Evolutionary conservation across 2,888 invertebrate species (phyloP), one percentile per base, ranked within the genome.

Genomic region (Drosophila yooni): DNA sequence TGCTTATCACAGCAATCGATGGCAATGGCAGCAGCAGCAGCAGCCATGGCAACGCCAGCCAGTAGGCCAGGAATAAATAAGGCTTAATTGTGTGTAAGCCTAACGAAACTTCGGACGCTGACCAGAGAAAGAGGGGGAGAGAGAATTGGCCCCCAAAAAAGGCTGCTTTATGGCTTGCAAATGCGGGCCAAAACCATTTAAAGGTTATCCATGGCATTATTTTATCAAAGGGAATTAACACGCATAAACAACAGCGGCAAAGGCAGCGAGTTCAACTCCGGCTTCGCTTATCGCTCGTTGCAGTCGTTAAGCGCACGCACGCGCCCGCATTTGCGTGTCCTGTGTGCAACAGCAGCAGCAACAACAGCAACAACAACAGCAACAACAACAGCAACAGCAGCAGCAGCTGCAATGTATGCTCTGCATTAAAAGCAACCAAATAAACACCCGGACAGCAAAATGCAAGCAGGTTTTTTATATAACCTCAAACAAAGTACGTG

Each of bases 161-260:
- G 71, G 46, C 70, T 81, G 73, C 69, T 74, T 79, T 82, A 82
- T 78, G 73, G 72, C 56, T 61, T 67, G 75, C 65, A 74, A 70
- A 91, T 91, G 89, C 87, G 90, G 89, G 90, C 85, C 74, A 71
- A 78, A 77, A 70, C 86, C 90, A 91, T 87, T 87, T 81, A 91
- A 91, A 89, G 90, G 86, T 82, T 90, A 91, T 91, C 89, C 90
- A 59, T 25, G 83, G 91, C 83, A 90, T 90, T 88, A 88, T 88
- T 91, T 91, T 88, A 88, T 88, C 87, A 88, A 87, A 83, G 79
- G 90, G 87, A 90, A 87, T 87, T 87, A 91, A 87, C 90, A 87
- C 86, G 91, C 91, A 88, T 77, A 87, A 87, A 91, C 89, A 89
- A 70, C 74, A 81, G 61, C 66, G 65, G 34, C 64, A 59, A 33